phyloP scores from a whole-genome alignment of 2,797 vertebrate genomes.

The Bucorvus abyssinicus region DNA sequence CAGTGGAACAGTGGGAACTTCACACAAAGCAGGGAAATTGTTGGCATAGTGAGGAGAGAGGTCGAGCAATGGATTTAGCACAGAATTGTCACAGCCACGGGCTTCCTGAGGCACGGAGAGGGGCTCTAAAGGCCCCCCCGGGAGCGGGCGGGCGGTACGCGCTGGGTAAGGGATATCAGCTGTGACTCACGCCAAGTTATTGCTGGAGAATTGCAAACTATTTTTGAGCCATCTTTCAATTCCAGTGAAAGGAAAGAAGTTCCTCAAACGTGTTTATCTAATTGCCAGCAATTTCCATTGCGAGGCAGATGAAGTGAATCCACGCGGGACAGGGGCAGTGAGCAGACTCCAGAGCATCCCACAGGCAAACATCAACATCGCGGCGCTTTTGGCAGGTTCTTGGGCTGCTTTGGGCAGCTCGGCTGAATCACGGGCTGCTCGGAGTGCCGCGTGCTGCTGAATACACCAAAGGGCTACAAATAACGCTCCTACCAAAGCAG shows the following conservation, averaged over 20 bases:
- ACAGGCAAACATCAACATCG: neutral
- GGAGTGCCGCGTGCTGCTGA: neutral
- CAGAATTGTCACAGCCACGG: neutral
- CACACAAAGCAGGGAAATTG: conserved; percentile 42
- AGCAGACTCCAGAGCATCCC: conserved; percentile 1
- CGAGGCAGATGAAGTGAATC: conserved; percentile 26
- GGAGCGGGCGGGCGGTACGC: neutral
- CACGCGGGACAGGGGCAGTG: neutral
- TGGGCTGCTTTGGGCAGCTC: neutral
- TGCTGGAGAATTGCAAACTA: neutral
- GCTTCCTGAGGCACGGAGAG: neutral
- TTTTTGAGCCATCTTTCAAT: conserved; percentile 9
- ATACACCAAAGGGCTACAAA: neutral
- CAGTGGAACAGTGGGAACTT: neutral
- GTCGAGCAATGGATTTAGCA: neutral
- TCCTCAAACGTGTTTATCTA: conserved; percentile 5
- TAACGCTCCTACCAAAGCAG: neutral
- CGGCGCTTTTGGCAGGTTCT: neutral
- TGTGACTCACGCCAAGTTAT: neutral
- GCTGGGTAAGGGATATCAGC: neutral
- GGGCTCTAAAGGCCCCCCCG: neutral
- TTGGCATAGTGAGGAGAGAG: neutral
- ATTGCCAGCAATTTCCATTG: conserved; percentile 23
- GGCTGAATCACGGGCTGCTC: neutral
- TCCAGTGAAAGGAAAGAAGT: neutral